Evolutionary conservation across 2,113 vertebrate species (phyloP).

Genomic region (Xenopus laevis): DNA sequence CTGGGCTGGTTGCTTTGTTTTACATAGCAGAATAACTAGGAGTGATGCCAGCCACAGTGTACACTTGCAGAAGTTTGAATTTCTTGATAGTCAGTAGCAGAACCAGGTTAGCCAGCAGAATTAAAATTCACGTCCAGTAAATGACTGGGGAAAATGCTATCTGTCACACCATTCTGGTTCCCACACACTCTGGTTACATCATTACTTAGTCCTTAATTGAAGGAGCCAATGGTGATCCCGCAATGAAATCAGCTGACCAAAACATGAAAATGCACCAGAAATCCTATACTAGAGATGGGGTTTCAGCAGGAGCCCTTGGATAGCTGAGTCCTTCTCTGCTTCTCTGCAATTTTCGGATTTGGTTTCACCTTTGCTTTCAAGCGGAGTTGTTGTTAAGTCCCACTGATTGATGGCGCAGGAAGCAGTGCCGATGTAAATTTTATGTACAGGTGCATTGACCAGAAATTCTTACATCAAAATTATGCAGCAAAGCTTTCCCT

Average conservation of each 20-base stretch:
- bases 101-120: constrained; percentile 79
- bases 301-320: constrained; percentile 88
- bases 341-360: constrained; percentile 98
- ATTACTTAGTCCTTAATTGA: constrained; percentile 84
- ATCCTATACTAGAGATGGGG: constrained; percentile 85
- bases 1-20: neutral
- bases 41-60: constrained; percentile 62
- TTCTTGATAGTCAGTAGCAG: constrained; percentile 88
- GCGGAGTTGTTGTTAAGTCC: constrained; percentile 77
- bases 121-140: constrained; percentile 70
- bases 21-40: constrained; percentile 12
- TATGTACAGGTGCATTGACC: constrained; percentile 66
- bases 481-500: constrained; percentile 59
- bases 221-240: constrained; percentile 77
- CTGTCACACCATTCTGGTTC: constrained; percentile 91
- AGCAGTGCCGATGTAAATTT: constrained; percentile 62
- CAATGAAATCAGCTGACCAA: constrained; percentile 83
- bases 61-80: constrained; percentile 73
- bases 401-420: constrained; percentile 75
- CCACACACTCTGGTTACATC: constrained; percentile 99
- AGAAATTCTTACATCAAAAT: constrained; percentile 67
- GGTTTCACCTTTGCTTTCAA: constrained; percentile 97
- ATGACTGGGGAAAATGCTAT: constrained; percentile 90
- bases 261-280: constrained; percentile 86
- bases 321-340: constrained; percentile 85